Conservation (phyloP, 2,797 vertebrate genomes). For the Coendou prehensilis region DNA sequence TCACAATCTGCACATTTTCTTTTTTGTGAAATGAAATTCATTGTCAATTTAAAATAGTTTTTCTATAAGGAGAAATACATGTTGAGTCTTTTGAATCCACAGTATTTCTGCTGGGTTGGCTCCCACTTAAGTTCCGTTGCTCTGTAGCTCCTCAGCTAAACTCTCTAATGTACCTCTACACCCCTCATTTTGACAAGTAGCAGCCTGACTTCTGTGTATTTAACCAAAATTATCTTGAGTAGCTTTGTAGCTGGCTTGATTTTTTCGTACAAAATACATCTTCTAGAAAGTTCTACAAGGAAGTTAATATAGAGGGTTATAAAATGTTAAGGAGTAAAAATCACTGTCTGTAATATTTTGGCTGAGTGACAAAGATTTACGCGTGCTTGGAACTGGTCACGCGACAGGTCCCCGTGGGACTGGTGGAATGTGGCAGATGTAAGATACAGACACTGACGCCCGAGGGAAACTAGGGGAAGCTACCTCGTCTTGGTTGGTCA, state of each 20-base stretch:
- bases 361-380: neutral
- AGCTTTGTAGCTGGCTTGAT: neutral
- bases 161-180: neutral
- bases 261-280: neutral
- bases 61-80: slow-evolving; percentile 2
- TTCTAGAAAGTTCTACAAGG: neutral
- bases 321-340: neutral
- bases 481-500: neutral
- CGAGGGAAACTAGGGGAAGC: neutral
- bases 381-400: neutral
- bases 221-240: neutral
- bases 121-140: neutral
- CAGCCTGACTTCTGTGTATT: neutral
- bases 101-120: neutral
- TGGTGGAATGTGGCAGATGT: neutral
- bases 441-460: neutral
- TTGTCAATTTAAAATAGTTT: slow-evolving; percentile 32
- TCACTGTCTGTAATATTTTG: neutral
- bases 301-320: neutral
- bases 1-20: neutral
- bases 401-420: neutral
- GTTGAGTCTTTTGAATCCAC: neutral
- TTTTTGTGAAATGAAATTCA: slow-evolving; percentile 54
- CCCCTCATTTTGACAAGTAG: neutral
- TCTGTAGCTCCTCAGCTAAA: neutral